Evolutionary conservation across 37 sponge, comb jelly and placozoan genomes (phyloP).

Genomic region (Geodia barretti): DNA sequence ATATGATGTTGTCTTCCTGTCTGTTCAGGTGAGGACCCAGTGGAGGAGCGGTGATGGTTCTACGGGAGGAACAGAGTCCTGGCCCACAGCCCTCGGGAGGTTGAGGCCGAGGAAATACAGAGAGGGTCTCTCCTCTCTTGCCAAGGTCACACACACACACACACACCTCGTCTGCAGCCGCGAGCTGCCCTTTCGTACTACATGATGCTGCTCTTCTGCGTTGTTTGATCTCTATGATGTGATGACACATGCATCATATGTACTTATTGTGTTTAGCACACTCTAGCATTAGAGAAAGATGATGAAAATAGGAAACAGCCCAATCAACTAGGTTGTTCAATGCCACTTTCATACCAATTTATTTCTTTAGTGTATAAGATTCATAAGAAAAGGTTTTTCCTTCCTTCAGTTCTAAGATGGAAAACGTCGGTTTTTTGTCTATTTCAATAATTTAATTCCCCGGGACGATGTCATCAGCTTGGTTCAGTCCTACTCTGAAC

Average conservation of each 20-base stretch:
- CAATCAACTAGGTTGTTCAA: no score
- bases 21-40: constrained; percentile 1
- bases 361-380: no score
- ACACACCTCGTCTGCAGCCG: neutral
- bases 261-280: neutral
- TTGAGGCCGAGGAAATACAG: constrained; percentile 79
- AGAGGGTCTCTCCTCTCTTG: constrained; percentile 75
- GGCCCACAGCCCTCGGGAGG: constrained; percentile 84
- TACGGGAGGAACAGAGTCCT: constrained; percentile 95
- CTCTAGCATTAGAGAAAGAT: neutral
- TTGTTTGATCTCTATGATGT: no score
- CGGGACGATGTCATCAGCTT: constrained; percentile 56
- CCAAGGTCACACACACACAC: constrained; percentile 45
- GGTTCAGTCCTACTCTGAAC: constrained; percentile 62
- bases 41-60: constrained; percentile 78
- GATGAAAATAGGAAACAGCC: neutral
- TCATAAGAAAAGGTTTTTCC: neutral
- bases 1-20: no score
- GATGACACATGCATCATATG: neutral
- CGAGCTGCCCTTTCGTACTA: no score
- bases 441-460: constrained; percentile 69
- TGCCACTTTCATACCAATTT: no score
- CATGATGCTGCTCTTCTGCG: no score
- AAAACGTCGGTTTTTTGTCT: constrained; percentile 82
- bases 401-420: constrained; percentile 45